Evolutionary conservation across 2,888 invertebrate genomes (phyloP).

Genomic region (Lasioglossum villosulum): DNA sequence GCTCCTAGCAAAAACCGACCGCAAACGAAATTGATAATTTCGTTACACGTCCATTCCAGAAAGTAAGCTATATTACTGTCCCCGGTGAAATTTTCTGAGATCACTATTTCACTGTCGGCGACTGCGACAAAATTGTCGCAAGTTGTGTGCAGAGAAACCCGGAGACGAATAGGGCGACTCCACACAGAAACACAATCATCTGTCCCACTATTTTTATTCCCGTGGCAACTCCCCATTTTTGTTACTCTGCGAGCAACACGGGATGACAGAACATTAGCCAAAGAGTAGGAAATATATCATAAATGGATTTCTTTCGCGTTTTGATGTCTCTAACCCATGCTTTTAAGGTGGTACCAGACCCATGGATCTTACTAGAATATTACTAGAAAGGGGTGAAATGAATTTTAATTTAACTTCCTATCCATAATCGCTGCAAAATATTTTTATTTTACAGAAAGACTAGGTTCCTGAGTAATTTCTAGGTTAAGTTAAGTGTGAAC

Average conservation of each 20-base stretch:
- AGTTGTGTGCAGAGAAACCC: neutral
- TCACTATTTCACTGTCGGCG: conserved; percentile 46
- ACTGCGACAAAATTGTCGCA: conserved; percentile 30
- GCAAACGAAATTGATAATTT: conserved; percentile 21
- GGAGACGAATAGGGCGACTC: conserved; percentile 38
- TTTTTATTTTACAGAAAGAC: too few relatives aligned
- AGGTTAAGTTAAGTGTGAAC: too few relatives aligned
- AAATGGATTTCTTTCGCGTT: conserved; percentile 1
- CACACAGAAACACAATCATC: conserved; percentile 45
- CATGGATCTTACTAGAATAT: too few relatives aligned
- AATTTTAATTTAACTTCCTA: too few relatives aligned
- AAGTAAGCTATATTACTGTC: conserved; percentile 6
- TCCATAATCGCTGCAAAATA: too few relatives aligned
- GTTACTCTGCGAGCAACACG: neutral
- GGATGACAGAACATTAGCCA: conserved; percentile 17
- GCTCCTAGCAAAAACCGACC: neutral
- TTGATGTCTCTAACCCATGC: neutral
- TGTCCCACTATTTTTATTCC: conserved; percentile 45
- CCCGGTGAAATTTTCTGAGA: conserved; percentile 4
- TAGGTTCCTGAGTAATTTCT: too few relatives aligned
- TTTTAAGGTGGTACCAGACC: too few relatives aligned
- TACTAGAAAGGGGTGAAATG: too few relatives aligned
- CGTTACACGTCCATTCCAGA: neutral
- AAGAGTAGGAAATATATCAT: neutral
- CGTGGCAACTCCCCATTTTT: conserved; percentile 28